Percentiles rank a stretch among this genome's conserved stretches.
phyloP scores from a whole-genome alignment of 2,888 invertebrate species.

The Epinotia bilunana region DNA sequence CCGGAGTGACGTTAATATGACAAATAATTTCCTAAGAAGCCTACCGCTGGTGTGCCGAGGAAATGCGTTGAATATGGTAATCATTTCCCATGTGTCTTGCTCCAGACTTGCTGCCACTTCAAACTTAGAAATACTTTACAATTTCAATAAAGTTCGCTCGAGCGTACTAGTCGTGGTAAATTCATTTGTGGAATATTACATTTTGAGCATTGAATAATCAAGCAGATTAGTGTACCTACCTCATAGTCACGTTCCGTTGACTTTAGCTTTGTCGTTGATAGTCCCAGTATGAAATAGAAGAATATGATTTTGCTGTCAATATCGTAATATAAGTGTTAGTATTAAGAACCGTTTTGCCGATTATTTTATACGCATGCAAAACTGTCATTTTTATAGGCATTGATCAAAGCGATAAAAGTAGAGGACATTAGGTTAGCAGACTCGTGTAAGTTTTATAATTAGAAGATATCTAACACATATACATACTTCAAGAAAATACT shows the following conservation, averaged over 20 bases:
- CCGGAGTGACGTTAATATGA: conserved; percentile 81
- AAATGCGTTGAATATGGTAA: conserved; percentile 81
- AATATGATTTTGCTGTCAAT: background rate
- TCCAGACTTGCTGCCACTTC: conserved; percentile 58
- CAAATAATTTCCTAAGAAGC: conserved; percentile 80
- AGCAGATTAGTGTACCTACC: conserved; percentile 32
- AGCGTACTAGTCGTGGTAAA: conserved; percentile 37
- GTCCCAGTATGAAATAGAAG: background rate
- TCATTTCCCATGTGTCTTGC: conserved; percentile 73
- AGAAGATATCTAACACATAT: no score
- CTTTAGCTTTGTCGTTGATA: conserved; percentile 16
- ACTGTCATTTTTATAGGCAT: no score
- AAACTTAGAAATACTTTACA: conserved; percentile 67
- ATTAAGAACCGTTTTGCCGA: background rate
- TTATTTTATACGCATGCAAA: background rate
- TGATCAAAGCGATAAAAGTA: no score
- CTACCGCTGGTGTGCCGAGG: conserved; percentile 65
- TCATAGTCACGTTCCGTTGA: conserved; percentile 25
- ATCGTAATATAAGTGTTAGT: background rate
- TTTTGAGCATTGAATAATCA: conserved; percentile 42
- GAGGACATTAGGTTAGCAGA: no score
- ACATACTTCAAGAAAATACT: no score
- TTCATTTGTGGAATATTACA: conserved; percentile 44
- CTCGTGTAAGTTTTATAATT: no score
- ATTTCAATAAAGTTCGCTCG: conserved; percentile 53